phyloP scores from a whole-genome alignment of 2,113 vertebrate genomes.

The Chaetodon auriga region DNA sequence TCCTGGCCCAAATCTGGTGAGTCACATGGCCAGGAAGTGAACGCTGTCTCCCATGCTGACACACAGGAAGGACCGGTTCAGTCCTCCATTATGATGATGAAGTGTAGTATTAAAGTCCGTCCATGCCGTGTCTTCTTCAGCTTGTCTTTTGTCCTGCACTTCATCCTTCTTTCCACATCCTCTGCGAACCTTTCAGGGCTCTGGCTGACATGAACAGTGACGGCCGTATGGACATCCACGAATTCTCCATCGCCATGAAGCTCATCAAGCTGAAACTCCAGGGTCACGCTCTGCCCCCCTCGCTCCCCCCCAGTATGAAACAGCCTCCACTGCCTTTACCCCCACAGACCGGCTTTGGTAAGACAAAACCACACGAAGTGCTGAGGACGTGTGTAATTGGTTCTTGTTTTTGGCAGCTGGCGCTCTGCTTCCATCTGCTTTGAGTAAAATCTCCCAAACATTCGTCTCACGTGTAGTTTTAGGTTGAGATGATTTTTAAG shows the following conservation, averaged over 20 bases:
- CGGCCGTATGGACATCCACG: constrained; percentile 96
- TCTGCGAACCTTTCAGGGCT: constrained; percentile 84
- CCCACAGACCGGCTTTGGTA: constrained; percentile 89
- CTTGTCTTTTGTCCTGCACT: neutral
- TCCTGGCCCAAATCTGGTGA: constrained; percentile 99
- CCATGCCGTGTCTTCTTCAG: neutral
- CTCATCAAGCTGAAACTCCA: constrained; percentile 98
- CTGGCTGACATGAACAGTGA: constrained; percentile 98
- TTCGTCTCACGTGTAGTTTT: neutral
- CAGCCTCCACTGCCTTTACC: constrained; percentile 89
- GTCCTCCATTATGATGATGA: too few species aligned
- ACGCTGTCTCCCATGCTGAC: neutral
- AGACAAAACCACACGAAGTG: constrained; percentile 49
- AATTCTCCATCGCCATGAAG: constrained; percentile 99
- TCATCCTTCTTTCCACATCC: too few species aligned
- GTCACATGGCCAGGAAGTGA: constrained; percentile 52
- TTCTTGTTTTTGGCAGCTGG: neutral
- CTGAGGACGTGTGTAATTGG: neutral
- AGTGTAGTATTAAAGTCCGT: neutral
- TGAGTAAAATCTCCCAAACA: neutral
- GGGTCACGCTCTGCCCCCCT: constrained; percentile 93
- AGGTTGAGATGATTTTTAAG: neutral
- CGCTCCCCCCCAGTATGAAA: constrained; percentile 94
- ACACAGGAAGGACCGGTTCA: neutral
- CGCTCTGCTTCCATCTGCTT: neutral